Conservation (phyloP, 1,140 invertebrate genomes). For the Drosophila ercepeae region DNA sequence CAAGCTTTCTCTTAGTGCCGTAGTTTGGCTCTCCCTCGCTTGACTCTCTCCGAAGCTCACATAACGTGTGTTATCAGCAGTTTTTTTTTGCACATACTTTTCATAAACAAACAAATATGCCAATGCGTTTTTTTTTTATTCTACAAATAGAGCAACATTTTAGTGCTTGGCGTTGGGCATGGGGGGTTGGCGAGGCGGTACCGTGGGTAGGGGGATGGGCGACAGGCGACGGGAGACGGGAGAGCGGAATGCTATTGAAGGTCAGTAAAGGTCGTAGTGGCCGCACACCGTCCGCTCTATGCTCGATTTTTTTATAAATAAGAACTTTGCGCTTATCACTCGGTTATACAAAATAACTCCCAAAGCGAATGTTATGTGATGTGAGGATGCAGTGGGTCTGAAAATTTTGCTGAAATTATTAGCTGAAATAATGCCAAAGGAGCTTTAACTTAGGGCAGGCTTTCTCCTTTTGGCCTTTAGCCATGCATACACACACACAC, state of each 20-base stretch:
- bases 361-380: constrained; percentile 57
- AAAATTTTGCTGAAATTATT: constrained; percentile 33
- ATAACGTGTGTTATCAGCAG: constrained; percentile 61
- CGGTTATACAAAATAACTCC: constrained; percentile 39
- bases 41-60: constrained; percentile 15
- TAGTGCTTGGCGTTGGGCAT: constrained; percentile 23
- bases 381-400: constrained; percentile 26
- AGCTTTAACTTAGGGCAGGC: constrained; percentile 52
- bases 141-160: constrained; percentile 47
- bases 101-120: constrained; percentile 70
- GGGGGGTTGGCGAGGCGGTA: background rate
- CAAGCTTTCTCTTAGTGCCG: constrained; percentile 8
- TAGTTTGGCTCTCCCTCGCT: background rate
- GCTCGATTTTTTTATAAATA: constrained; percentile 34
- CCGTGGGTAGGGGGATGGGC: constrained; percentile 12
- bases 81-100: constrained; percentile 62
- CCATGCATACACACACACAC: constrained; percentile 57
- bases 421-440: constrained; percentile 14
- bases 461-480: constrained; percentile 33
- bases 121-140: constrained; percentile 33
- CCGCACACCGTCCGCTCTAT: constrained; percentile 42
- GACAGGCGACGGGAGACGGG: constrained; percentile 6
- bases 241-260: constrained; percentile 62
- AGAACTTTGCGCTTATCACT: constrained; percentile 40
- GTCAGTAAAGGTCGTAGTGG: constrained; percentile 79